Conservation (phyloP, 2,113 vertebrate species). For the Spea bombifrons region DNA sequence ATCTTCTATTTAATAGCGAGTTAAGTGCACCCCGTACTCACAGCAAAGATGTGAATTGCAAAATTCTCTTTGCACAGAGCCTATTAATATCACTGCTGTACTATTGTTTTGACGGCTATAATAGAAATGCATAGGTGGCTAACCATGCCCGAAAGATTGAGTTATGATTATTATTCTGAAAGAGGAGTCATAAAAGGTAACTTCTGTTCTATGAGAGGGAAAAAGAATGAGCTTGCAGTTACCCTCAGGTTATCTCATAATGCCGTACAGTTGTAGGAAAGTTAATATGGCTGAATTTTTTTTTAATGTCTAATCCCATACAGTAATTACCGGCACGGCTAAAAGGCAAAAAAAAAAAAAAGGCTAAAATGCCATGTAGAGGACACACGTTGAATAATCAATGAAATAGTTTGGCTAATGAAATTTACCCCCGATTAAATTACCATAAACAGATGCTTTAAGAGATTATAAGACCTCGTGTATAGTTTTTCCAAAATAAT, state of each 20-base stretch:
- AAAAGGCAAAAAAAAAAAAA: slow-evolving; percentile 35
- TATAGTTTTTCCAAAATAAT: too few relatives aligned
- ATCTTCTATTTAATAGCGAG: neutral
- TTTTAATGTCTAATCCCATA: slow-evolving; percentile 42
- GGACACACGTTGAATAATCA: slow-evolving; percentile 35
- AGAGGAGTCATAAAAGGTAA: slow-evolving; percentile 46
- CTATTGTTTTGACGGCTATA: slow-evolving; percentile 44
- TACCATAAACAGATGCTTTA: too few relatives aligned
- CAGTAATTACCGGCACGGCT: slow-evolving; percentile 41
- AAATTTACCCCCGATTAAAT: neutral
- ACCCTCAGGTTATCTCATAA: slow-evolving; percentile 46
- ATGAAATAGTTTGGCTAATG: slow-evolving; percentile 12
- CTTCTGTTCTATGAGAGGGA: slow-evolving; percentile 37
- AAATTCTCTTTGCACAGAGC: slow-evolving; percentile 41
- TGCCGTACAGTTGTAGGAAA: slow-evolving; percentile 43
- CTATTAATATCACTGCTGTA: slow-evolving; percentile 39
- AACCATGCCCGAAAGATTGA: slow-evolving; percentile 48
- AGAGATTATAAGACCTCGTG: too few relatives aligned
- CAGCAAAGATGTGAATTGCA: neutral
- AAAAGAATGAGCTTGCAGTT: slow-evolving; percentile 43
- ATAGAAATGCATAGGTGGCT: slow-evolving; percentile 48
- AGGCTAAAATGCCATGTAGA: slow-evolving; percentile 30
- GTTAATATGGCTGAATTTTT: slow-evolving; percentile 47
- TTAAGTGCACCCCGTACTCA: neutral
- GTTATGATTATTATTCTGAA: slow-evolving; percentile 49